phyloP scores from a whole-genome alignment of 2,888 invertebrate species.

The Pollenia griseotomentosa region DNA sequence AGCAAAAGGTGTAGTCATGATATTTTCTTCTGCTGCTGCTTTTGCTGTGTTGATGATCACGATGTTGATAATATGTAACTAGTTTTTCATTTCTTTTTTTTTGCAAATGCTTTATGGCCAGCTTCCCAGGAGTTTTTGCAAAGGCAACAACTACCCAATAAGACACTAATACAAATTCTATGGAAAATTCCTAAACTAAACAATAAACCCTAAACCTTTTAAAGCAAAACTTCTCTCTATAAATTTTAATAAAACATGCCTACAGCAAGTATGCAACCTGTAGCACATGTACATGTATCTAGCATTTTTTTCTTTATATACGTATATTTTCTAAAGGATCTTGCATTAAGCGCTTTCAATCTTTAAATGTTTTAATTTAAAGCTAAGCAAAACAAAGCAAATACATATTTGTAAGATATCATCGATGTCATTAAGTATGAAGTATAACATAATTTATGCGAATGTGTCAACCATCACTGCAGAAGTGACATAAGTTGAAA shows the following conservation, averaged over 20 bases:
- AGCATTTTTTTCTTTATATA: too few species aligned
- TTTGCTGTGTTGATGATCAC: constrained; percentile 49
- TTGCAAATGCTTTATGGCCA: constrained; percentile 22
- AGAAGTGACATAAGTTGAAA: too few species aligned
- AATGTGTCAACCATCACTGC: too few species aligned
- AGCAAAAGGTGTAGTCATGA: constrained; percentile 44
- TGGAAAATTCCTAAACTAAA: constrained; percentile 54
- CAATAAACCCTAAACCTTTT: constrained; percentile 20
- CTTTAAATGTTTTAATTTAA: too few species aligned
- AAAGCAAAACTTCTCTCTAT: constrained; percentile 1
- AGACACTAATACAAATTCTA: constrained; percentile 38
- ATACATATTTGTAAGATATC: too few species aligned
- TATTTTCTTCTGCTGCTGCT: constrained; percentile 13
- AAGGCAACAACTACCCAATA: constrained; percentile 11
- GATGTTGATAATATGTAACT: constrained; percentile 56
- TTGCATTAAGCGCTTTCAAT: too few species aligned
- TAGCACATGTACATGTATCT: too few species aligned
- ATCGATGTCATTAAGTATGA: too few species aligned
- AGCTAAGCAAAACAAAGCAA: too few species aligned
- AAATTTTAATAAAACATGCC: constrained; percentile 28
- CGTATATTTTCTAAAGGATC: too few species aligned
- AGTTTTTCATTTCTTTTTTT: constrained; percentile 36
- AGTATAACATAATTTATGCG: too few species aligned
- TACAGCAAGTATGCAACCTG: not conserved
- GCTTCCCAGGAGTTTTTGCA: constrained; percentile 39